phyloP scores from a whole-genome alignment of 2,888 invertebrate species.

The Cheilosia pagana region DNA sequence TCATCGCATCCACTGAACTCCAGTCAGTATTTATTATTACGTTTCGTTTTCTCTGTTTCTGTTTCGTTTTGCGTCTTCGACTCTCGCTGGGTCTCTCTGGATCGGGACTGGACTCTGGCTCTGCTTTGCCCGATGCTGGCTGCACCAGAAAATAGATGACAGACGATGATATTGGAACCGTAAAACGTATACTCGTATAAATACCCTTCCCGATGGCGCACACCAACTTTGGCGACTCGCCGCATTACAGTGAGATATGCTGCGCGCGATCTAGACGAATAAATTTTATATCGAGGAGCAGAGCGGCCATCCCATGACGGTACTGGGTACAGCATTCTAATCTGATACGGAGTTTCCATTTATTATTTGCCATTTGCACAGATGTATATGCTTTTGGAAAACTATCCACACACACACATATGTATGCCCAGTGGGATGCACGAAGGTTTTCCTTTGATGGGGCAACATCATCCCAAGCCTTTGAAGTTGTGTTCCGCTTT shows the following conservation, averaged over 20 bases:
- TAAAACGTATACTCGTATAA: constrained; percentile 37
- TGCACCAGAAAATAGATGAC: constrained; percentile 52
- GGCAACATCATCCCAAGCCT: constrained; percentile 41
- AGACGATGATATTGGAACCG: constrained; percentile 71
- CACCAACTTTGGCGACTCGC: constrained; percentile 38
- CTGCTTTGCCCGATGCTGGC: background rate
- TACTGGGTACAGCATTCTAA: constrained; percentile 38
- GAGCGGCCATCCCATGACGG: background rate
- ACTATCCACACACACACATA: constrained; percentile 31
- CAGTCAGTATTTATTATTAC: constrained; percentile 67
- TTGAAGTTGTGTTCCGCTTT: constrained; percentile 63
- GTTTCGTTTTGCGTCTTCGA: constrained; percentile 51
- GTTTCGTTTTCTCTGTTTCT: constrained; percentile 59
- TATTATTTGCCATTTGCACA: constrained; percentile 52
- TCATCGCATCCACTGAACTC: constrained; percentile 67
- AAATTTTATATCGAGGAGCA: constrained; percentile 43
- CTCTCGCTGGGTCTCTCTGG: background rate
- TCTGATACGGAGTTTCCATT: constrained; percentile 68
- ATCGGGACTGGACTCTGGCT: background rate
- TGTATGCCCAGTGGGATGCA: constrained; percentile 25
- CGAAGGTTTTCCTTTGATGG: constrained; percentile 58
- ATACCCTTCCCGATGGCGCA: constrained; percentile 37
- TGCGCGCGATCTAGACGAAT: constrained; percentile 66
- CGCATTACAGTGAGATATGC: constrained; percentile 55
- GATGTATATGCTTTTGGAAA: constrained; percentile 64